Base-by-base conservation (phyloP, 2,888 invertebrate genomes). In the Tuta absoluta region DNA sequence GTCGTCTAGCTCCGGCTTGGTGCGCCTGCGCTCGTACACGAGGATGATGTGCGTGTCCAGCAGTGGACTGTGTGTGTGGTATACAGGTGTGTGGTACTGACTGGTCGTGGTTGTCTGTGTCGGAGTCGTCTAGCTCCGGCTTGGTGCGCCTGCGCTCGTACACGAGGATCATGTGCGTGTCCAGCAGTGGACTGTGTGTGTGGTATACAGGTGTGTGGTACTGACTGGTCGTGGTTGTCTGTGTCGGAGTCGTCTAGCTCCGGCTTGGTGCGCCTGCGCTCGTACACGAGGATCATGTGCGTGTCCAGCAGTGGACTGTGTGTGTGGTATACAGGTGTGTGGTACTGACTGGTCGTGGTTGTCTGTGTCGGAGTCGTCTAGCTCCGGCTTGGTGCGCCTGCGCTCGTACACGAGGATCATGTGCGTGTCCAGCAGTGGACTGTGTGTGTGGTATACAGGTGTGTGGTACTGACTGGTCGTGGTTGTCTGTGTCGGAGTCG, bases 231-330 rank as follows among this genome's bases (percentile, higher is more conserved):
- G 80, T 96, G 96, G 90, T 96, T 96, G 91, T 97, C 97, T 76
- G 97, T 96, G 93, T 98, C 98, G 76, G 96, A 97, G 92, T 98
- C 98, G 78, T 98, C 98, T 78, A 97, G 93, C 91, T 98, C 97
- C 77, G 95, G 95, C 93, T 98, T 98, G 93, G 97, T 97, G 86
- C 98, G 96, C 88, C 97, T 96, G 93, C 97, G 98, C 93, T 99
- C 99, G 91, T 98, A 99, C 78, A 98, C 95, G 82, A 98, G 95
- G 87, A 99, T 99, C n/a, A n/a, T n/a, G 90, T 19, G 41, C 12
- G n/a, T 11, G n/a, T 41, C n/a, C n/a, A n/a, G n/a, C n/a, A n/a
- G n/a, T n/a, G n/a, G n/a, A n/a, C n/a, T 28, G 48, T 17, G 48
- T 17, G 48, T 17, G 48, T 17, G n/a, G 7, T 5, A 2, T 48